Evolutionary conservation across 2,888 invertebrate genomes (phyloP), one percentile per base, ranked within the genome.

Genomic region (Odontomyia ornata): DNA sequence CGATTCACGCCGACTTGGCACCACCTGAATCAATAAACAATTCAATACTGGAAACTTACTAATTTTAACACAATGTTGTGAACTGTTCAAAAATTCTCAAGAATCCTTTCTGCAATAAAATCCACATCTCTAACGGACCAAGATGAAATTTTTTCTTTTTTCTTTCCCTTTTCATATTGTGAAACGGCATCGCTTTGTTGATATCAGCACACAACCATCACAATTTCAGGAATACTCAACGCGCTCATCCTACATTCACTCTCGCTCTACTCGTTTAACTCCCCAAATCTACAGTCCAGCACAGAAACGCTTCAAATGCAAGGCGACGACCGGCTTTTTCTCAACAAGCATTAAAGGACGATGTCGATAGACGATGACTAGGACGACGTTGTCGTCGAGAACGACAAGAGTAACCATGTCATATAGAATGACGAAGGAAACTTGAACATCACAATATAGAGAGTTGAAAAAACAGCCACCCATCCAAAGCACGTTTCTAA

Each of bases 321-420:
- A 73, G 72, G 72, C 72, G 57, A 73, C 72, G 72, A 73, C 72
- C 72, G 72, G 72, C 72, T 57, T 47, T 73, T 18, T 27, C 43
- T 5, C n/a, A n/a, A 36, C 18, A 23, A 46, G 27, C 46, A 23
- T 21, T n/a, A 67, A 67, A 67, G 67, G 67, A 67, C 46, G 64
- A 28, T 64, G 28, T 64, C 72, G 52, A 52, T 30, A n/a, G 21
- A 72, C 72, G 46, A 65, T 30, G 65, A 65, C 65, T n/a, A n/a
- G n/a, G 36, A 65, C 47, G 47, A 69, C 69, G 69, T 46, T 3
- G 69, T 25, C 69, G 46, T 25, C 25, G 0, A 23, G 11, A 30
- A 64, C 28, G 30, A 30, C 64, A 30, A 65, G 4, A 30, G 25
- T 27, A 69, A 60, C 73, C 36, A 73, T 73, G 73, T 30, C 57